Base-by-base conservation (phyloP, 2,888 invertebrate genomes). In the Graphium colonna region DNA sequence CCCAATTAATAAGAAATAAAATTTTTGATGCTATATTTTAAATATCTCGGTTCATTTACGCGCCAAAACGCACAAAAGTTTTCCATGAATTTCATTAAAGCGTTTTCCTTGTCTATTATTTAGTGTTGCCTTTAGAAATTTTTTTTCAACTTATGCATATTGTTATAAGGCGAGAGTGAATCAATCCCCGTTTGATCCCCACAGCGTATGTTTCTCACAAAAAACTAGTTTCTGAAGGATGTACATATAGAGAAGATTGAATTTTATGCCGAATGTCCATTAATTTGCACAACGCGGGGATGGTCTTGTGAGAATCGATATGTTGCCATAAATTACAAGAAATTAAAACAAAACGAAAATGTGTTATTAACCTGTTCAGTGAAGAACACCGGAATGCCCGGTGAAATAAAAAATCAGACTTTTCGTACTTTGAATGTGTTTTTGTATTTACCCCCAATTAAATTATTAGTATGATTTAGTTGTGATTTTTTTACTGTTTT, bases 381-480 rank as follows among this genome's bases (percentile, higher is more conserved):
- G 62, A 71, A 67, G 71, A 65, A 61, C 70, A 69, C 69, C 68
- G 75, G 68, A 66, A 73, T 73, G 72, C 72, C n/a, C 76, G 43
- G 71, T 33, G 73, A 71, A 81, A 77, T 78, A 84, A 85, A 82
- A 68, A 82, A 85, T 83, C 82, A 77, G 77, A 81, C 73, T 84
- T 87, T 86, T 77, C 80, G 79, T 78, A 78, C 75, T 77, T 79
- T 73, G 69, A 61, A 72, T 67, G 60, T 69, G 71, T 72, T 72
- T 75, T 78, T 67, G 26, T 50, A 28, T 28, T 33, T 15, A 7
- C n/a, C 13, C 43, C 43, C 3, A 18, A 21, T n/a, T n/a, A n/a
- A n/a, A n/a, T n/a, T n/a, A n/a, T n/a, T n/a, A n/a, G n/a, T n/a
- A n/a, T n/a, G n/a, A n/a, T n/a, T n/a, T n/a, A n/a, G n/a, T n/a